phyloP scores from a whole-genome alignment of 64 coral and sea anemone species.

The Acropora yongei region DNA sequence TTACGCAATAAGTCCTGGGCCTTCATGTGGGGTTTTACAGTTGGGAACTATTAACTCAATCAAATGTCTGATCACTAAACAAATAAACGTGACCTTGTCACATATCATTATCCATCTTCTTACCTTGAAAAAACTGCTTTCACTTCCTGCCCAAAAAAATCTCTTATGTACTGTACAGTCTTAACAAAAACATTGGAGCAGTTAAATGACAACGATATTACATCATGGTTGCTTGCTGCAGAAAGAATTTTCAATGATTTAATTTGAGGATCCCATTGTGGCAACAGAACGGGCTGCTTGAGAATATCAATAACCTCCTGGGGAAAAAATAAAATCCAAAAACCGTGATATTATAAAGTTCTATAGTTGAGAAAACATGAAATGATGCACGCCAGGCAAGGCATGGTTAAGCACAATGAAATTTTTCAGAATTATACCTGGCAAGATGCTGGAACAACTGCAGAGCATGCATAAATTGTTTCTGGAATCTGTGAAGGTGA shows the following conservation, averaged over 20 bases:
- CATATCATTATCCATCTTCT: neutral
- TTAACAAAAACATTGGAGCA: slow-evolving; percentile 7
- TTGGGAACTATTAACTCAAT: no score
- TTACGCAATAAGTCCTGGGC: no score
- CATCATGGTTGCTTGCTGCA: slow-evolving; percentile 39
- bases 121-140: slow-evolving; percentile 63
- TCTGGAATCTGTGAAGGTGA: slow-evolving; percentile 9
- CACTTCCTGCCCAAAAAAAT: slow-evolving; percentile 42
- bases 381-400: neutral
- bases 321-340: neutral
- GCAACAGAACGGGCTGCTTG: slow-evolving; percentile 14
- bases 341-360: neutral
- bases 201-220: slow-evolving; percentile 38
- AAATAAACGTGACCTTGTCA: no score
- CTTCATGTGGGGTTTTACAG: no score
- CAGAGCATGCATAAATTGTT: slow-evolving; percentile 67
- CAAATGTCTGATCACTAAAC: no score
- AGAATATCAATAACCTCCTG: slow-evolving; percentile 22
- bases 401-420: no score
- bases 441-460: slow-evolving; percentile 42
- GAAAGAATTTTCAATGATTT: slow-evolving; percentile 35
- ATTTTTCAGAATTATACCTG: neutral
- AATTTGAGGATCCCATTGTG: slow-evolving; percentile 58
- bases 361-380: neutral
- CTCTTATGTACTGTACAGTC: neutral